Evolutionary conservation across 2,797 vertebrate genomes (phyloP).

Genomic region (Acrossocheilus fasciatus): DNA sequence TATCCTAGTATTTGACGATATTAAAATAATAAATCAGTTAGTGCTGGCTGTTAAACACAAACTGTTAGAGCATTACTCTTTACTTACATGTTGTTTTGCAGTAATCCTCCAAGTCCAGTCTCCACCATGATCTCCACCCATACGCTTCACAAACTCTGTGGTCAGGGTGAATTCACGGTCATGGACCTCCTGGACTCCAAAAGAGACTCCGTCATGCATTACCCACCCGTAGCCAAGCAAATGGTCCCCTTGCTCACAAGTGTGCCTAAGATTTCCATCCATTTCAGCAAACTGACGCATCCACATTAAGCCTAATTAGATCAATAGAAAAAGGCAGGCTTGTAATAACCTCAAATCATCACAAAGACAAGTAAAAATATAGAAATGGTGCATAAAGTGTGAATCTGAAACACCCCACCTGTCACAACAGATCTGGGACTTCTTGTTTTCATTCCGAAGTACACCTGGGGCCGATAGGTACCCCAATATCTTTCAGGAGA

Average conservation of each 20-base stretch:
- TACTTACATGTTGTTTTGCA: constrained; percentile 84
- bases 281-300: constrained; percentile 83
- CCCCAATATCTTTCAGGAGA: constrained; percentile 90
- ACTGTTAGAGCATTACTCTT: not conserved
- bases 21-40: not conserved
- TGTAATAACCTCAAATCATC: not conserved
- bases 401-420: constrained; percentile 71
- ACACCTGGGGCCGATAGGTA: constrained; percentile 93
- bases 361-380: not conserved
- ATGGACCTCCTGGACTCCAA: constrained; percentile 89
- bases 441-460: constrained; percentile 96
- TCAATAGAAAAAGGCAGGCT: not conserved
- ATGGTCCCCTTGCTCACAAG: constrained; percentile 89
- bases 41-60: constrained; percentile 58
- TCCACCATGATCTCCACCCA: constrained; percentile 90
- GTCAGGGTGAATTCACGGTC: constrained; percentile 84
- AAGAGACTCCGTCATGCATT: constrained; percentile 90
- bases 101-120: constrained; percentile 97
- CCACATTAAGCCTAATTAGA: constrained; percentile 91
- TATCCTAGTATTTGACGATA: not conserved
- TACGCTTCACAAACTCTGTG: constrained; percentile 91
- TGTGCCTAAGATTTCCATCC: constrained; percentile 86
- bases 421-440: constrained; percentile 85
- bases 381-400: not conserved
- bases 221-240: constrained; percentile 90